phyloP scores from a whole-genome alignment of 2,797 vertebrate species.

The Darevskia nairensis region DNA sequence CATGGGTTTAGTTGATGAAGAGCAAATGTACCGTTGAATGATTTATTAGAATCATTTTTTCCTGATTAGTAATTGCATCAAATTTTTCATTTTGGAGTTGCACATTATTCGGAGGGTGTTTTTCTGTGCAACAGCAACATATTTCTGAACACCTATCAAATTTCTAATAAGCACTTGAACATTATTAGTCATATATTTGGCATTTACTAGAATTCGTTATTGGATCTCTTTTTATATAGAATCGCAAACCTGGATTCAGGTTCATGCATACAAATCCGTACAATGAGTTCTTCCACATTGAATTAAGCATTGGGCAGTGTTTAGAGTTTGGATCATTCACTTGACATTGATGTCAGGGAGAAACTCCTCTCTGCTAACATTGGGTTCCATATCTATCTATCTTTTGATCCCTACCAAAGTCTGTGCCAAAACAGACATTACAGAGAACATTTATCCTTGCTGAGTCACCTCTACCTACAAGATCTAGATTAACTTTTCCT shows the following conservation, averaged over 20 bases:
- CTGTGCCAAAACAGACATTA: neutral
- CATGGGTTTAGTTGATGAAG: constrained; percentile 68
- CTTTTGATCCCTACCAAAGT: neutral
- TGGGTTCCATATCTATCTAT: neutral
- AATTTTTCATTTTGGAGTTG: constrained; percentile 58
- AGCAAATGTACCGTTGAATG: constrained; percentile 68
- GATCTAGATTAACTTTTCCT: neutral
- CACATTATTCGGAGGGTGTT: constrained; percentile 49
- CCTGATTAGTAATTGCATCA: constrained; percentile 66
- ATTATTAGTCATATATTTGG: constrained; percentile 38
- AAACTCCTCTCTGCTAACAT: neutral
- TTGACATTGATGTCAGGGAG: neutral
- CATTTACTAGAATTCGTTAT: constrained; percentile 2
- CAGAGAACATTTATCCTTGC: neutral
- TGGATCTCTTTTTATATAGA: neutral
- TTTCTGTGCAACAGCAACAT: constrained; percentile 35
- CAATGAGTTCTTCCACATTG: neutral
- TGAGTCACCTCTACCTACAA: neutral
- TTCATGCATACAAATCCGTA: neutral
- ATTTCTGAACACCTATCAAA: constrained; percentile 47
- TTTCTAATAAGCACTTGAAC: constrained; percentile 41
- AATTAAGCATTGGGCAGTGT: neutral
- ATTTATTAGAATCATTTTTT: constrained; percentile 72
- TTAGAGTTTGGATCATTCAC: neutral
- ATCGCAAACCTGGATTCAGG: neutral